Evolutionary conservation across 2,888 invertebrate genomes (phyloP), one percentile per base, ranked within the genome.

Genomic region (Caenorhabditis wallacei): DNA sequence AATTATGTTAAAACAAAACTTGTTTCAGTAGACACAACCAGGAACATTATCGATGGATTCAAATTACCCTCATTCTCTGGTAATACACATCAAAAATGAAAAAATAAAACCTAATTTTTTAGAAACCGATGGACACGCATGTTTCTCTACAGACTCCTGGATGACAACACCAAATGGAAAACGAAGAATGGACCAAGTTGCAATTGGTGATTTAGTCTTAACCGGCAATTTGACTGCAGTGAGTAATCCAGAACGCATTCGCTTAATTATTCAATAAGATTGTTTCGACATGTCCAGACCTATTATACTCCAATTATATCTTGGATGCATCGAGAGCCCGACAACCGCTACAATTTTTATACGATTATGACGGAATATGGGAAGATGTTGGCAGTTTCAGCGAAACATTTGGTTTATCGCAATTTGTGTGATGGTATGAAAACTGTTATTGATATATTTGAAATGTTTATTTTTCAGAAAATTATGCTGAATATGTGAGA

Each of bases 301-400:
- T 85, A 69, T 66, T 87, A 76, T 63, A 74, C 85, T 30, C 84
- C 84, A 57, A 71, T 84, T 61, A 84, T 79, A 59, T 75, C 72
- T 59, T 84, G 84, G 84, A 80, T 84, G 75, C 84, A 84, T 46
- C 59, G 84, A n/a, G 84, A 85, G 40, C 85, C 85, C n/a, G 84
- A 87, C 13, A 72, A 68, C 16, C 30, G 66, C 5, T 76, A 81
- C 46, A 51, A 84, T 13, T 87, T 87, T 51, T 37, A 64, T 24
- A 87, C 87, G 10, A 80, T 87, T 56, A 87, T 87, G 85, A 87
- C 87, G 16, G 87, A 87, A 51, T 87, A 87, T 35, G 87, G 87
- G 11, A 87, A 87, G 54, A 85, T 81, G 85, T 61, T 87, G 18
- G 80, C 84, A 13, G 24, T 87, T 8, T 82, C 84, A 13, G 79